phyloP scores from a whole-genome alignment of 1,140 invertebrate genomes.

The Papilio helenus region DNA sequence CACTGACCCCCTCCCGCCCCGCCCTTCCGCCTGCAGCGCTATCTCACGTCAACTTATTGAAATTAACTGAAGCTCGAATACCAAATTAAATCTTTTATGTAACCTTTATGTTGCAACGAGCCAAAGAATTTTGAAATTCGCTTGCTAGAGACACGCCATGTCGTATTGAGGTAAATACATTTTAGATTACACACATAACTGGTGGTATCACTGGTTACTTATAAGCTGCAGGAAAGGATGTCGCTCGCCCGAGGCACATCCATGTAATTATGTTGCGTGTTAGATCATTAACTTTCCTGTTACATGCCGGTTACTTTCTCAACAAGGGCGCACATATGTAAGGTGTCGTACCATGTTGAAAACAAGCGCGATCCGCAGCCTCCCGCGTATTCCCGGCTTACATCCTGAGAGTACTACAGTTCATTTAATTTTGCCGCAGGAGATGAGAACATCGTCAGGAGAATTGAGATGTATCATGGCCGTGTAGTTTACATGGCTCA shows the following conservation, averaged over 20 bases:
- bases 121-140: neutral
- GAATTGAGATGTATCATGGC: neutral
- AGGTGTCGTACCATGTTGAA: neutral
- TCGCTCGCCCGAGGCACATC: neutral
- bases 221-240: neutral
- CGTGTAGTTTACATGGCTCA: neutral
- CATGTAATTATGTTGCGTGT: neutral
- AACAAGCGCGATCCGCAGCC: neutral
- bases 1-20: neutral
- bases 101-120: neutral
- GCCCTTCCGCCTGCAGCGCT: neutral
- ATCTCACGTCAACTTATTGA: neutral
- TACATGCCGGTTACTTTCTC: neutral
- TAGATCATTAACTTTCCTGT: neutral
- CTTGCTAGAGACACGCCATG: neutral
- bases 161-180: neutral
- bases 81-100: neutral
- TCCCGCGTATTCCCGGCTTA: neutral
- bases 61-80: constrained; percentile 5
- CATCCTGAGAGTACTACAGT: neutral
- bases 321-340: neutral
- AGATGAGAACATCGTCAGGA: neutral
- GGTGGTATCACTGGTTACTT: neutral
- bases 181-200: neutral
- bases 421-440: neutral